Evolutionary conservation across 2,797 vertebrate genomes (phyloP).

Genomic region (Pseudotriccus pelzelni): DNA sequence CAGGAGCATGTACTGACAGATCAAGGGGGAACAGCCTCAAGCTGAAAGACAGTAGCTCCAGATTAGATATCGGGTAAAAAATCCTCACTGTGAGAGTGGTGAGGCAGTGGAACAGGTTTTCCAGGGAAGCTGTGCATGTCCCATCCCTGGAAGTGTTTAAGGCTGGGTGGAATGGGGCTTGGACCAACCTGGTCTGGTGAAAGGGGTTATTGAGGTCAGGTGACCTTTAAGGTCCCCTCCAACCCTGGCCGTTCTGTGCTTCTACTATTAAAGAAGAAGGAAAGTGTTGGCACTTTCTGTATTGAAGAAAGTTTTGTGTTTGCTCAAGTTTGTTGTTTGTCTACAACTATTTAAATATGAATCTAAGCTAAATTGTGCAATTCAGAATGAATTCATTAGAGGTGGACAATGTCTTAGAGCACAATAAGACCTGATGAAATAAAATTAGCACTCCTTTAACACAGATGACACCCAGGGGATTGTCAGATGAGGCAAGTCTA

Average conservation of each 20-base stretch:
- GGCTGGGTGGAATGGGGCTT: background rate
- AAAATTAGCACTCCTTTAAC: background rate
- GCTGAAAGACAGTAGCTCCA: background rate
- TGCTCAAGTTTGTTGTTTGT: background rate
- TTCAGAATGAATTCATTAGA: background rate
- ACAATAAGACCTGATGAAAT: background rate
- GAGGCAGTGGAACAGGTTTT: background rate
- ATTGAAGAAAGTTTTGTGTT: background rate
- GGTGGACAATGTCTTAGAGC: background rate
- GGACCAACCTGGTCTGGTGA: background rate
- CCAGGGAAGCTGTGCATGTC: background rate
- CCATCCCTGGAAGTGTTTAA: background rate
- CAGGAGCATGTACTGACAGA: background rate
- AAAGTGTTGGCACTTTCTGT: background rate
- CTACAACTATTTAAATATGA: background rate
- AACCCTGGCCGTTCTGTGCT: too few species aligned
- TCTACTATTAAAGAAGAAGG: background rate
- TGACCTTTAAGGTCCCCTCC: background rate
- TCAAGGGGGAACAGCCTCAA: background rate
- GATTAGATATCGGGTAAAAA: background rate
- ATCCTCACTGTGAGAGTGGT: accelerated
- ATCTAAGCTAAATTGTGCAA: background rate
- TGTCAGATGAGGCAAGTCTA: background rate
- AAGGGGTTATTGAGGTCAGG: background rate
- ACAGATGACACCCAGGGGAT: accelerated